Base-by-base conservation (phyloP, 2,888 invertebrate genomes). In the Melieria omissa region DNA sequence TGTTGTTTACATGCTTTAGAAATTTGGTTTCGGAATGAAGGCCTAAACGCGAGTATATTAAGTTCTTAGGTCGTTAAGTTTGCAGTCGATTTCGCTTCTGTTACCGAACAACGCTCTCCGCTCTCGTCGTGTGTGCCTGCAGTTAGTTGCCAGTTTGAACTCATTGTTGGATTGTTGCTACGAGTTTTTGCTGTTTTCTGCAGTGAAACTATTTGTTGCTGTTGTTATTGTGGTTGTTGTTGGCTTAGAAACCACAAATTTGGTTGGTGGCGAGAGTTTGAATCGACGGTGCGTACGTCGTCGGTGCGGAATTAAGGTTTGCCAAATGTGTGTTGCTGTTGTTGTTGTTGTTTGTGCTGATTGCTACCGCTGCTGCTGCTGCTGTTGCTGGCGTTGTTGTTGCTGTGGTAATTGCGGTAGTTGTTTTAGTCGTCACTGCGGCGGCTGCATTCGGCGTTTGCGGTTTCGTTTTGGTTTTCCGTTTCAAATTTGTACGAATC, bases 21-120 rank as follows among this genome's bases (percentile, higher is more conserved):
- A 88, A 88, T 88, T 89, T 86, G 88, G 89, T 88, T 89, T 90
- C 89, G 89, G 89, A 90, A 89, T 89, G 89, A 90, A 90, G 89
- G 90, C 90, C 90, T 90, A 90, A 90, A 90, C 90, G 90, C 90
- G 90, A 90, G 90, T 90, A 82, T 81, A 89, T 61, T 52, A 52
- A 52, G 12, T 52, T 52, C n/a, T 8, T 52, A 52, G 14, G 14
- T 29, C 10, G 14, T n/a, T 29, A 58, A 58, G n/a, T 41, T 58
- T 58, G 58, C 5, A 58, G 16, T 58, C 41, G 41, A 16, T n/a
- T 58, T 58, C 10, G 10, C 63, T 61, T 52, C 42, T 46, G 42
- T 47, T 65, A 16, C 72, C 65, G 72, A 73, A 76, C 73, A 67
- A 29, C 29, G 29, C 29, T 29, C 29, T 29, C 29, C 29, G 29